Evolutionary conservation across 2,113 vertebrate genomes (phyloP), one percentile per base, ranked within the genome.

Genomic region (Ibidorhyncha struthersii): DNA sequence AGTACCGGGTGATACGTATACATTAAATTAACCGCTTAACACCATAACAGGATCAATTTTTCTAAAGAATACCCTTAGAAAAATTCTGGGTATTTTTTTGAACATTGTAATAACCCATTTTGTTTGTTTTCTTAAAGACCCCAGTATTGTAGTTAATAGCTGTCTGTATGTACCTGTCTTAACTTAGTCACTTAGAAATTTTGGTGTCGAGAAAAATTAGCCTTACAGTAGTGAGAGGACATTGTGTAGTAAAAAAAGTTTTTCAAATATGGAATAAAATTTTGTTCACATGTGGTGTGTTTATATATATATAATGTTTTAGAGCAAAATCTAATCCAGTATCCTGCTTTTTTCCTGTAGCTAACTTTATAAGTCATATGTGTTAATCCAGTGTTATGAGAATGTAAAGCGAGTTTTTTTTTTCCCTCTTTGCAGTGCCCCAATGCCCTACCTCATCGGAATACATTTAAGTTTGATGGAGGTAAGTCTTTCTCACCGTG

Each of bases 381-480:
- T 95, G 77, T 62, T 91, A 7, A n/a, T 82, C 62, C 45, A 40
- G 49, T 63, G 84, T 66, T 90, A 61, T 0, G 38, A 97, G 96
- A 97, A 95, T 94, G 86, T 98, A 98, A 98, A 97, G 59, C 81
- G 16, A 34, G 65, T 32, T 96, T 91, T 97, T 92, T 92, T 98
- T 97, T 96, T n/a, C n/a, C 97, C 90, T 98, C 92, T 97, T 98
- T 89, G 38, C 98, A 99, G 99, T 92, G 99, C 99, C 95, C 99
- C 99, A 50, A 99, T 99, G 99, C 99, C 99, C 97, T 99, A 99
- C 98, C 99, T 99, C 98, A 99, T 99, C 95, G 99, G 99, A 98
- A 98, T 99, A 91, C 99, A 99, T 97, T 98, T 98, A 96, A 99
- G 98, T 97, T 91, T 99, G 97, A 98, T 99, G 98, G 99, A 99